These are phyloP conservation scores for Heliothis subflexa DNA, from an alignment of 1,140 invertebrate genomes.

Conservation along the genomic window DNA sequence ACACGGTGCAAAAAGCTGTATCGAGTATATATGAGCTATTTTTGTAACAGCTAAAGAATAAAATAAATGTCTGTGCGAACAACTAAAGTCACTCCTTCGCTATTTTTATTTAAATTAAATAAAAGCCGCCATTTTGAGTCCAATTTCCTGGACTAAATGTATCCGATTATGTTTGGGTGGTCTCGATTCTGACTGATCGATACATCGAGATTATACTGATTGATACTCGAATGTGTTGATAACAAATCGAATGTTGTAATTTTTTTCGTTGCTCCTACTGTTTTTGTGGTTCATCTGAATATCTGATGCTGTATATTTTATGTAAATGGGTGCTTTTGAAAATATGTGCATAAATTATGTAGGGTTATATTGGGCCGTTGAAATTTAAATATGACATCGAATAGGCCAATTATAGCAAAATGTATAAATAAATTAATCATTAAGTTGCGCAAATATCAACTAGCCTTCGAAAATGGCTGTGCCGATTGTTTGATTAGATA, in stretches of 20 bases:
- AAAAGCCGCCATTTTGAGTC: conserved; percentile 39
- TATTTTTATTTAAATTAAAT: conserved; percentile 41
- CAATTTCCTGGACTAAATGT: conserved; percentile 34
- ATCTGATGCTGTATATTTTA: conserved; percentile 20
- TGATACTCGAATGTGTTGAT: conserved; percentile 53
- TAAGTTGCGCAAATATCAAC: no score
- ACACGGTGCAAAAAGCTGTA: no score
- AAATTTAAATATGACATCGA: no score
- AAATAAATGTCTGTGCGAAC: neutral
- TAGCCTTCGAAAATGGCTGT: no score
- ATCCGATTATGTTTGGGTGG: conserved; percentile 58
- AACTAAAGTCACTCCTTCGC: neutral
- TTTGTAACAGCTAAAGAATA: no score
- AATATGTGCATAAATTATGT: conserved; percentile 18
- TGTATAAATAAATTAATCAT: no score
- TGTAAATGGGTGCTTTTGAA: conserved; percentile 11
- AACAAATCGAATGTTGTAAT: conserved; percentile 50
- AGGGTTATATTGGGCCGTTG: neutral
- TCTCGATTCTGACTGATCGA: conserved; percentile 64
- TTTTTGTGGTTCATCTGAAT: conserved; percentile 7
- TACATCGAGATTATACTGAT: conserved; percentile 57
- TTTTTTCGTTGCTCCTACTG: conserved; percentile 27
- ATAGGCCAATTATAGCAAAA: no score
- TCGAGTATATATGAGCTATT: no score
- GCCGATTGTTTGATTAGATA: no score